Base-by-base conservation (phyloP, 2,113 vertebrate species). In the Vidua chalybeata region DNA sequence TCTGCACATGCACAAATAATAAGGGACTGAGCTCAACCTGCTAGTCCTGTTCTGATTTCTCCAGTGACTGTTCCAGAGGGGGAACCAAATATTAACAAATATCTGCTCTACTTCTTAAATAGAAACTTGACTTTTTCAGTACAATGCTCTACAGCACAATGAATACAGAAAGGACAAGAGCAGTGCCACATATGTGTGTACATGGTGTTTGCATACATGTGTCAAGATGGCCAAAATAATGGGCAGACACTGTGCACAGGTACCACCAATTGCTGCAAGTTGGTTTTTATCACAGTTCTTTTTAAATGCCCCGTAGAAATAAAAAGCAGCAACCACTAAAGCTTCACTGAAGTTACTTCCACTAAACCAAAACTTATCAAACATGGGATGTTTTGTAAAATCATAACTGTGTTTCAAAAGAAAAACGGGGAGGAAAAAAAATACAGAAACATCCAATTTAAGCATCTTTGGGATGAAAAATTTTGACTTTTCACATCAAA, bases 151-250 rank as follows among this genome's bases (percentile, higher is more conserved):
- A 27, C 10, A 56, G 71, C 26, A 37, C 1, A 11, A 62, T 7
- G 15, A 75, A 37, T 59, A 79, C 41, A 17, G n/a, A 52, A 71
- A 68, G 54, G 30, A 63, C 21, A 46, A 1, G 0, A 12, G 8
- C 30, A 84, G 55, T 6, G 16, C 14, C 72, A 39, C 0, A 1
- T 33, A 26, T 0, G 0, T 8, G 10, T 49, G 13, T 23, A 39
- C 3, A 1, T 26, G n/a, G 30, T 73, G 24, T 31, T 89, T 51
- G 26, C 26, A 35, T 19, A 41, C 3, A 3, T 14, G 13, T 43
- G 35, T 45, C 66, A 52, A 37, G 31, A 17, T 22, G 33, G 66
- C 35, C 91, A 93, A 90, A 87, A 45, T 33, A 84, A 76, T 5
- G 23, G 46, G 12, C 37, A 77, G 49, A 58, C 28, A 35, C 17